Percentiles rank a stretch among this genome's conserved stretches.
These are phyloP conservation scores for Craterocephalus amniculus DNA, from an alignment of 2,797 vertebrate species.

Conservation along the genomic window DNA sequence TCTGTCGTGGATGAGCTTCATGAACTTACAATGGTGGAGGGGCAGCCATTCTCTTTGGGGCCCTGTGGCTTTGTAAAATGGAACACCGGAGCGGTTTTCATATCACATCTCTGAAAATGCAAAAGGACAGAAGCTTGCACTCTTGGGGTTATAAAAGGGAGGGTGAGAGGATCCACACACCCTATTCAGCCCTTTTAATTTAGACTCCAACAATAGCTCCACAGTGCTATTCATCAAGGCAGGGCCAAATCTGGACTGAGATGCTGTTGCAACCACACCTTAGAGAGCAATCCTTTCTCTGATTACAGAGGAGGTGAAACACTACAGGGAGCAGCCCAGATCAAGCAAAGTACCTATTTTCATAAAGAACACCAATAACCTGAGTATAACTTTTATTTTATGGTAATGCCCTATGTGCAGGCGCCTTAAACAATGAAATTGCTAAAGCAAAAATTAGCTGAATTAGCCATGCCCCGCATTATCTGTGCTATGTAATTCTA, in stretches of 20 bases:
- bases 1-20: conserved; percentile 49
- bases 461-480: too few species aligned
- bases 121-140: conserved; percentile 40
- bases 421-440: too few species aligned
- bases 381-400: too few species aligned
- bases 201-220: conserved; percentile 49
- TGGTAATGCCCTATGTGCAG: too few species aligned
- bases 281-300: conserved; percentile 13
- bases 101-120: conserved; percentile 66
- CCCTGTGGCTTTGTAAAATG: conserved; percentile 58
- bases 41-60: conserved; percentile 33
- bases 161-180: conserved; percentile 46
- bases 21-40: conserved; percentile 57
- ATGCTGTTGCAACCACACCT: conserved; percentile 43
- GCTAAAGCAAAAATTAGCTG: too few species aligned
- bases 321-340: neutral
- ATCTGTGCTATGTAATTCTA: too few species aligned
- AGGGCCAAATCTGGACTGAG: conserved; percentile 26
- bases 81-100: conserved; percentile 60
- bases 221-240: conserved; percentile 39
- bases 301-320: conserved; percentile 38
- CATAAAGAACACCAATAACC: too few species aligned
- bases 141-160: conserved; percentile 37
- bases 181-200: conserved; percentile 61
- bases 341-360: conserved; percentile 1